Evolutionary conservation across 2,888 invertebrate genomes (phyloP).

Genomic region (Euphydryas editha): DNA sequence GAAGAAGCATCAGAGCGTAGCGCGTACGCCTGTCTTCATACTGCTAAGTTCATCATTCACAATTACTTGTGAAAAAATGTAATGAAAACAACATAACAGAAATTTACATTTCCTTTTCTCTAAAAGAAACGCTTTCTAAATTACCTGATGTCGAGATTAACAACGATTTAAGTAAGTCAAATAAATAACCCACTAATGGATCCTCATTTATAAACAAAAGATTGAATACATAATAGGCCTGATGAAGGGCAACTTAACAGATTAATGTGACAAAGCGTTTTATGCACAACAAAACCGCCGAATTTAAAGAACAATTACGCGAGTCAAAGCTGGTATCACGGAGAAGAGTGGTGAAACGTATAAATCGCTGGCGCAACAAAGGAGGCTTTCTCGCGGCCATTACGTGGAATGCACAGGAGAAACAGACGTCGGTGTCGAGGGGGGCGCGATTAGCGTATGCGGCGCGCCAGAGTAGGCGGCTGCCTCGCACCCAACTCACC

Average conservation of each 20-base stretch:
- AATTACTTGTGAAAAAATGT: constrained; percentile 16
- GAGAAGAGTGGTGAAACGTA: constrained; percentile 78
- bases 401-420: constrained; percentile 71
- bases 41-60: constrained; percentile 22
- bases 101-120: background rate
- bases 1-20: constrained; percentile 68
- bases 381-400: constrained; percentile 82
- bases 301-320: constrained; percentile 81
- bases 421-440: constrained; percentile 54
- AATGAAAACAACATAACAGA: constrained; percentile 1
- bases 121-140: background rate
- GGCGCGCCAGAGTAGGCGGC: constrained; percentile 58
- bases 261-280: constrained; percentile 81
- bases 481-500: constrained; percentile 53
- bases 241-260: constrained; percentile 68
- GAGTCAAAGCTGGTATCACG: constrained; percentile 78
- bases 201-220: constrained; percentile 68
- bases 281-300: constrained; percentile 76
- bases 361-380: constrained; percentile 80
- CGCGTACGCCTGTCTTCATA: constrained; percentile 54
- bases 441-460: constrained; percentile 73
- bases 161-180: constrained; percentile 11
- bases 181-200: constrained; percentile 51
- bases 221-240: constrained; percentile 53
- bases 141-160: background rate